These are phyloP conservation scores for Pteruthius melanotis DNA, from an alignment of 2,113 vertebrate species.

Conservation along the genomic window DNA sequence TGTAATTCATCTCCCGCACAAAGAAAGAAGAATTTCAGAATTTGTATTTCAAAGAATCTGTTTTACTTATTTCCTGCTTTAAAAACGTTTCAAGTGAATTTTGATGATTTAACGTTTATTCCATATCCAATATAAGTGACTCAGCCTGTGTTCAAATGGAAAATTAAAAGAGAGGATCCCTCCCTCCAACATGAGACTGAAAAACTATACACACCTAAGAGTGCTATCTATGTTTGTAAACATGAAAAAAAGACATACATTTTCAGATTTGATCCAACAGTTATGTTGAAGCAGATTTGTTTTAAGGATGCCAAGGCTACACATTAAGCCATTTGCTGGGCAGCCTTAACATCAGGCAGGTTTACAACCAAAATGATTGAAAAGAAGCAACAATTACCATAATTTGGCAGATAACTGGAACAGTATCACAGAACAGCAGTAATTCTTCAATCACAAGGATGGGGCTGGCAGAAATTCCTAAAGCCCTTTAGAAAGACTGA, in stretches of 20 bases:
- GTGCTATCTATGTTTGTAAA: background rate
- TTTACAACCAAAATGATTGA: background rate
- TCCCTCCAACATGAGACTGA: background rate
- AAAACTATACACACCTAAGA: background rate
- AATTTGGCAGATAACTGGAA: background rate
- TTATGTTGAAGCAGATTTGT: background rate
- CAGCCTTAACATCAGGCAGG: background rate
- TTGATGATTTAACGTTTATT: background rate
- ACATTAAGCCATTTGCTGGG: background rate
- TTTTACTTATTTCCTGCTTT: background rate
- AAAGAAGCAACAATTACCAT: background rate
- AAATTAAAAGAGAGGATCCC: background rate
- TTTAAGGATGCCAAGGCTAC: background rate
- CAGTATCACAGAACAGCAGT: background rate
- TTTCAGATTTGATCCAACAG: background rate
- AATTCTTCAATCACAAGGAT: background rate
- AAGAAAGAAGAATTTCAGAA: background rate
- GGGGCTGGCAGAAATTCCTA: background rate
- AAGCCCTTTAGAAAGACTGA: background rate
- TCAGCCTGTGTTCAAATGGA: background rate
- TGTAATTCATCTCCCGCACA: background rate
- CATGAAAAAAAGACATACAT: background rate
- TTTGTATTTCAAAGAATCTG: background rate
- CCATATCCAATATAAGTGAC: background rate
- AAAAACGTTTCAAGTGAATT: background rate